Base-by-base conservation (phyloP, 1,140 invertebrate species). In the Drosophila repletoides region DNA sequence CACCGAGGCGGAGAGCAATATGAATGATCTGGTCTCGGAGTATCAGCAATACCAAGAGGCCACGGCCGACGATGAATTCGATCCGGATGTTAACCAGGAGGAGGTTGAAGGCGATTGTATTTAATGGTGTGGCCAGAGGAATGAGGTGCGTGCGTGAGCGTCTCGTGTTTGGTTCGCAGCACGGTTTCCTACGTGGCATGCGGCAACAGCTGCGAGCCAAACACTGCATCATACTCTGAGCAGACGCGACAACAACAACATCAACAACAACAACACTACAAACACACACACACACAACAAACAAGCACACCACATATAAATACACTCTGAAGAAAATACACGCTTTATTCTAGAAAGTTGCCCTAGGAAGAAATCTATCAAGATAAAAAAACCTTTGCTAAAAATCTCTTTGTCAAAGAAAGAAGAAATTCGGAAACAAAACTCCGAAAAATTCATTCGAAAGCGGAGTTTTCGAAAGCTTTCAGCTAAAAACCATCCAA, bases 1-100 rank as follows among this genome's bases (percentile, higher is more conserved):
- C 90, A 96, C 93, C 79, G 95, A 96, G 86, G 95, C 95, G 2
- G 93, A 94, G 88, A 93, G 92, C 91, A 93, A 96, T 93, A 93
- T 95, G 95, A 93, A 96, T 88, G 96, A 97, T 90, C 90, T 97
- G 49, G 94, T 97, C 1, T 95, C 95, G 1, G 96, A 97, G 89
- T 97, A 97, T 83, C 96, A 97, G 89, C 96, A 97, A 89, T 97
- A 97, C 90, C 95, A 97, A 90, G 96, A 94, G 88, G 94, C 93
- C 41, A 94, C 93, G 53, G 93, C 93, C 71, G 93, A 94, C 72
- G 93, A 94, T 80, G 93, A 94, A 87, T 94, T 93, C 89, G 93
- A 94, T 87, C 93, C 93, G 84, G 93, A 94, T 88, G 93, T 89
- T 51, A 88, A 90, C 70, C 74, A 83, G 58, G 87, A 87, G 70